Evolutionary conservation across 1,140 invertebrate genomes (phyloP).

Genomic region (Neuroterus valhalla): DNA sequence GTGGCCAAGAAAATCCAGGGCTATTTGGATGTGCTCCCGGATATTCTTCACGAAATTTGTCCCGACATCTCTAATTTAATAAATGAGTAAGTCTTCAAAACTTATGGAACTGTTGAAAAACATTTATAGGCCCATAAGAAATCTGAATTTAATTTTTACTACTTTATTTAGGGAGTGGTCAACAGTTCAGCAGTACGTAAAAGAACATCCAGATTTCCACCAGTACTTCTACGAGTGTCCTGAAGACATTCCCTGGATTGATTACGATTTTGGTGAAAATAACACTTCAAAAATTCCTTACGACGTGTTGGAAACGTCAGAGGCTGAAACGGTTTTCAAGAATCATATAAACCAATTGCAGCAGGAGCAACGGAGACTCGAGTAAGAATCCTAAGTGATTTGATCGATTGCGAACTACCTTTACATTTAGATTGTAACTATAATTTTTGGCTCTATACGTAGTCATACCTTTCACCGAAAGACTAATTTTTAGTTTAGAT

Average conservation of each 20-base stretch:
- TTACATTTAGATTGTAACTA: slow-evolving; percentile 12
- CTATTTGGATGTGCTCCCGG: slow-evolving; percentile 87
- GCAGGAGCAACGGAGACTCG: slow-evolving; percentile 90
- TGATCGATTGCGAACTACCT: slow-evolving; percentile 2
- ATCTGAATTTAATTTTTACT: no score
- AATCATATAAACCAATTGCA: slow-evolving; percentile 93
- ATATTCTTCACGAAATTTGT: slow-evolving; percentile 87
- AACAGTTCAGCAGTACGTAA: slow-evolving; percentile 87
- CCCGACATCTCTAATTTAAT: slow-evolving; percentile 86
- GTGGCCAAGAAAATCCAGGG: slow-evolving; percentile 86
- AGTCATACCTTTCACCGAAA: slow-evolving; percentile 45
- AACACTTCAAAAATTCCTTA: slow-evolving; percentile 89
- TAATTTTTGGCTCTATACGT: slow-evolving; percentile 30
- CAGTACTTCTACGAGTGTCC: slow-evolving; percentile 92
- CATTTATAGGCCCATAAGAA: no score
- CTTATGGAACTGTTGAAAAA: no score
- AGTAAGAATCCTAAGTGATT: slow-evolving; percentile 79
- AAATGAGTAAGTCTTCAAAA: slow-evolving; percentile 78
- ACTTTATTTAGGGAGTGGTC: slow-evolving; percentile 86
- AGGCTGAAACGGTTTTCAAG: slow-evolving; percentile 93
- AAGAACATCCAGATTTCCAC: slow-evolving; percentile 91
- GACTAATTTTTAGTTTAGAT: slow-evolving; percentile 16
- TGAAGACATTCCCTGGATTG: slow-evolving; percentile 87
- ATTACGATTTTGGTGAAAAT: slow-evolving; percentile 82
- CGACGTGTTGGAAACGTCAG: slow-evolving; percentile 91